These are phyloP conservation scores for Ethmia dodecea DNA, from an alignment of 2,888 invertebrate genomes.

Conservation along the genomic window DNA sequence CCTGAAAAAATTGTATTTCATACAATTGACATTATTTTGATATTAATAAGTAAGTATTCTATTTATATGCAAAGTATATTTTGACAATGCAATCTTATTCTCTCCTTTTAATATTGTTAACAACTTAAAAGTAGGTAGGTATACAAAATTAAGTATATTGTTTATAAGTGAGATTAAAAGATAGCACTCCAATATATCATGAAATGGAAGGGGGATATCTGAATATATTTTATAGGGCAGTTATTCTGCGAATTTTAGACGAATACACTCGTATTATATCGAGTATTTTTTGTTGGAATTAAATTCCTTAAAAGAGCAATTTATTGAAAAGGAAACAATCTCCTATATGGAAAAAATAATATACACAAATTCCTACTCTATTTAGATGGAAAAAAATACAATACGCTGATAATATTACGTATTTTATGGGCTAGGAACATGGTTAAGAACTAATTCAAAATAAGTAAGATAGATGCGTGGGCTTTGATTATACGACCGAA, in stretches of 20 bases:
- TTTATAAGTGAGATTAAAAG: constrained; percentile 16
- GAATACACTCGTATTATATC: not conserved
- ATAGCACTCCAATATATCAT: constrained; percentile 19
- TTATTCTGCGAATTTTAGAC: constrained; percentile 2
- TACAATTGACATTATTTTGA: constrained; percentile 62
- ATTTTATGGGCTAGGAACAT: constrained; percentile 53
- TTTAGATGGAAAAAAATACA: constrained; percentile 22
- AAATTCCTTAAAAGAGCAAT: too few species aligned
- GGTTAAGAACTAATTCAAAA: constrained; percentile 30
- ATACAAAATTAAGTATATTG: constrained; percentile 34
- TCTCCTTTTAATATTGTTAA: constrained; percentile 67
- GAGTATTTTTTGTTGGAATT: constrained; percentile 37
- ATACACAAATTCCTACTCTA: constrained; percentile 26
- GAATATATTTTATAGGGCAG: constrained; percentile 16
- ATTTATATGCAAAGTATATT: constrained; percentile 57
- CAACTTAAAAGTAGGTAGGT: constrained; percentile 63
- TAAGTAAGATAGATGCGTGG: constrained; percentile 8
- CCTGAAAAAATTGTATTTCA: constrained; percentile 60
- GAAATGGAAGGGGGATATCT: constrained; percentile 17
- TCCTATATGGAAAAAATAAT: too few species aligned
- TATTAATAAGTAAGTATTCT: constrained; percentile 29
- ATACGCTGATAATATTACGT: constrained; percentile 45
- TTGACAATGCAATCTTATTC: constrained; percentile 73
- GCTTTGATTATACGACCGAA: constrained; percentile 28
- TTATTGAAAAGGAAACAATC: too few species aligned